Conservation (phyloP, 2,113 vertebrate genomes). For the Lepus americanus region DNA sequence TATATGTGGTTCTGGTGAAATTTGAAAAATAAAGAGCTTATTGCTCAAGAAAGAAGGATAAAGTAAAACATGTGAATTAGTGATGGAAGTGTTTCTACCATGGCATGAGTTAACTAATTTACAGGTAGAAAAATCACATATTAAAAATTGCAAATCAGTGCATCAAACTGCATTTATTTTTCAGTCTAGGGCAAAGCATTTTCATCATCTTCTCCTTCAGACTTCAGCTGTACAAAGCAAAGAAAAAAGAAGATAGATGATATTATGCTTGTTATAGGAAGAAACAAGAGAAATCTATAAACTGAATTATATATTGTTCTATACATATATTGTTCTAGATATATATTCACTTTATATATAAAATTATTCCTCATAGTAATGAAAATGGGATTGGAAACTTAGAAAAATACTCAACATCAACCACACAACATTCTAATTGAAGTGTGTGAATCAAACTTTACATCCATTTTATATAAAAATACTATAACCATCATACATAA, state of each 20-base stretch:
- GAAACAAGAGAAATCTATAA: neutral
- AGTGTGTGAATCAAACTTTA: conserved; percentile 7
- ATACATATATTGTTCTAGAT: too few relatives aligned
- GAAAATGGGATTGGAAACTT: neutral
- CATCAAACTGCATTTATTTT: neutral
- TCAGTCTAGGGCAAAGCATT: neutral
- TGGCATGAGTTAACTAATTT: neutral
- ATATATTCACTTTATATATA: neutral
- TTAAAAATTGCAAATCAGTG: neutral
- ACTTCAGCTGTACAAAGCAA: neutral
- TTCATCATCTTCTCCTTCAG: neutral
- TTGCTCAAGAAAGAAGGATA: neutral
- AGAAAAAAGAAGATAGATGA: conserved; percentile 11
- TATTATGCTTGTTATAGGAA: neutral
- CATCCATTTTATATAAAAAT: neutral
- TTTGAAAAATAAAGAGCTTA: neutral
- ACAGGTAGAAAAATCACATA: conserved; percentile 1
- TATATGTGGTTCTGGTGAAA: neutral
- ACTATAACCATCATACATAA: neutral
- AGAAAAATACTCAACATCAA: conserved; percentile 16
- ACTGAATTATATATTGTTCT: neutral
- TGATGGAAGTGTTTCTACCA: too few relatives aligned
- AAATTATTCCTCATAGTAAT: neutral
- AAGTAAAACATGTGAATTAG: neutral
- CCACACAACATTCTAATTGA: neutral